Conservation (phyloP, 2,113 vertebrate species). For the Tenebrosternarchus preto region DNA sequence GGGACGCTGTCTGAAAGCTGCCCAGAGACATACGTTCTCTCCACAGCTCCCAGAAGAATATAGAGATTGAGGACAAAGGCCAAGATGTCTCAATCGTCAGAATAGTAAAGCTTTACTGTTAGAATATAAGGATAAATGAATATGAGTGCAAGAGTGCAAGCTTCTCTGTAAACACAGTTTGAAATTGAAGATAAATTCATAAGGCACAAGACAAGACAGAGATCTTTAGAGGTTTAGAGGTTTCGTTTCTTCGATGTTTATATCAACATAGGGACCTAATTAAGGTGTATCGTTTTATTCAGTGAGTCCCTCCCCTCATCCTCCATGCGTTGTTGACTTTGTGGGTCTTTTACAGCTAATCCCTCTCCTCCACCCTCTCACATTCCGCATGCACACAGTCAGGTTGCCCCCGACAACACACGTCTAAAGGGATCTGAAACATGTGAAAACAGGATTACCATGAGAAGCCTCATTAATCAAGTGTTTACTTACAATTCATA, state of each 20-base stretch:
- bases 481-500: background rate
- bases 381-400: background rate
- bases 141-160: too few species aligned
- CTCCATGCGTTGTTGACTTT: constrained; percentile 19
- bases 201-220: too few species aligned
- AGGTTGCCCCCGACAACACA: background rate
- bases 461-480: constrained; percentile 17
- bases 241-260: too few species aligned
- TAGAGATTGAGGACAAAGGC: background rate
- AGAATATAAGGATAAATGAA: background rate
- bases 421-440: background rate
- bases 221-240: too few species aligned
- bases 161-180: too few species aligned
- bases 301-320: background rate
- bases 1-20: constrained; percentile 21
- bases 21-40: constrained; percentile 6
- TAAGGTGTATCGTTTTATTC: background rate
- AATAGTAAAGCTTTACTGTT: background rate
- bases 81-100: background rate
- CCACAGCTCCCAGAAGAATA: background rate
- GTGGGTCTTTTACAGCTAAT: constrained; percentile 9
- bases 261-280: too few species aligned
- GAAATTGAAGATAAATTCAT: too few species aligned
- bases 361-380: background rate
- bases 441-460: constrained; percentile 9